A percentile compares a stretch with the other conserved stretches of the same genome.
Conservation (phyloP, 2,113 vertebrate species). For the Cyphomyrus discorhynchus region DNA sequence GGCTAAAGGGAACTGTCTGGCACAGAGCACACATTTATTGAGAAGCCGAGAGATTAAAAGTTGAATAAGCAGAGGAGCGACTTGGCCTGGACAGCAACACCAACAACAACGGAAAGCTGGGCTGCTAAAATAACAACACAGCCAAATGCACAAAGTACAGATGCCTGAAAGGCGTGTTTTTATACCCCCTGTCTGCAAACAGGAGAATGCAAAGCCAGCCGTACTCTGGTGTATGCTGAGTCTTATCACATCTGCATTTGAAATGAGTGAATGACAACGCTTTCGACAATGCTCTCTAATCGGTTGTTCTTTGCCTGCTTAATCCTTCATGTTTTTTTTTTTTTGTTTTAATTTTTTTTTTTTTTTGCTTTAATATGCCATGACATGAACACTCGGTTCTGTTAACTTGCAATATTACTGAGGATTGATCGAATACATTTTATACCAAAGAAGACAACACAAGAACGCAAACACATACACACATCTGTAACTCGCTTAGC, state of each 20-base stretch:
- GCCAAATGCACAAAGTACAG: conserved; percentile 19
- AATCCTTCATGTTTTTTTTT: not conserved
- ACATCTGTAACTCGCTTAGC: conserved; percentile 48
- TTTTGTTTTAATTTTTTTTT: not conserved
- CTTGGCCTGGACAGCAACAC: conserved; percentile 22
- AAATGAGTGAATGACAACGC: conserved; percentile 13
- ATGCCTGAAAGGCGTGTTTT: conserved; percentile 17
- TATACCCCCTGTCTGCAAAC: conserved; percentile 14
- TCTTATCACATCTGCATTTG: conserved; percentile 21
- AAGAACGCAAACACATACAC: conserved; percentile 18
- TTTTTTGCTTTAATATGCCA: not conserved
- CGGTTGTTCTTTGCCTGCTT: not conserved
- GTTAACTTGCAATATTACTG: conserved; percentile 17
- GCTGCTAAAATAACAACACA: conserved; percentile 10
- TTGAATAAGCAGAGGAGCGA: conserved; percentile 27
- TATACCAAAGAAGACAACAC: conserved; percentile 20
- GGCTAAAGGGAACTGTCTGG: not conserved
- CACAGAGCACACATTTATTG: conserved; percentile 12
- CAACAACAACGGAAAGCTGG: conserved; percentile 22
- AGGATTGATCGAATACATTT: conserved; percentile 22
- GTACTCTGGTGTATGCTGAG: conserved; percentile 24
- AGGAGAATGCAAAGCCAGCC: conserved; percentile 25
- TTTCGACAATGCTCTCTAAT: not conserved
- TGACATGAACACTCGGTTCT: not conserved
- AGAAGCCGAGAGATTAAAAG: conserved; percentile 26